Conservation (phyloP, 2,113 vertebrate genomes). For the Epinephelus moara region DNA sequence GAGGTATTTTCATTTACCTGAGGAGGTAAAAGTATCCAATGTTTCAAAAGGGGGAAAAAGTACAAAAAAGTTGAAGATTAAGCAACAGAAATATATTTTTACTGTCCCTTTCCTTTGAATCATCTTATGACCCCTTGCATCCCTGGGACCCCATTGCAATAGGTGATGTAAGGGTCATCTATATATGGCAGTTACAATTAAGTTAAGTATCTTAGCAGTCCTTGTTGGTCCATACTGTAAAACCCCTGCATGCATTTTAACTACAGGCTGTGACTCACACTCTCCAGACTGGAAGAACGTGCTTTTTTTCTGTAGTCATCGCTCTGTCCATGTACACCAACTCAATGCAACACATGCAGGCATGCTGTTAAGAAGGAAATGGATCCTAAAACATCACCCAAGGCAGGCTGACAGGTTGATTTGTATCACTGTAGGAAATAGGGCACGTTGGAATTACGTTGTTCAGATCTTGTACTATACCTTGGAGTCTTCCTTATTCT, state of each 20-base stretch:
- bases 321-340: background rate
- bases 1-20: background rate
- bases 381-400: background rate
- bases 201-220: background rate
- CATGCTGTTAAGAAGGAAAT: background rate
- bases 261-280: background rate
- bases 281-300: background rate
- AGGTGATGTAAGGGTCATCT: background rate
- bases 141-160: background rate
- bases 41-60: background rate
- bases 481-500: background rate
- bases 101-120: background rate
- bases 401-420: background rate
- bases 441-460: background rate
- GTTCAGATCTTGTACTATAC: background rate
- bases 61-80: background rate
- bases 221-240: background rate
- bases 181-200: background rate
- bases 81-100: background rate
- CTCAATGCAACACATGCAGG: background rate
- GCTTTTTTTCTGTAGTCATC: background rate
- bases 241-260: background rate
- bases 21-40: background rate
- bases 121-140: too few species aligned
- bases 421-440: background rate